Percentiles rank a stretch among this genome's conserved stretches.
Evolutionary conservation across 1,140 invertebrate genomes (phyloP).

Genomic region (Ceratitis capitata): DNA sequence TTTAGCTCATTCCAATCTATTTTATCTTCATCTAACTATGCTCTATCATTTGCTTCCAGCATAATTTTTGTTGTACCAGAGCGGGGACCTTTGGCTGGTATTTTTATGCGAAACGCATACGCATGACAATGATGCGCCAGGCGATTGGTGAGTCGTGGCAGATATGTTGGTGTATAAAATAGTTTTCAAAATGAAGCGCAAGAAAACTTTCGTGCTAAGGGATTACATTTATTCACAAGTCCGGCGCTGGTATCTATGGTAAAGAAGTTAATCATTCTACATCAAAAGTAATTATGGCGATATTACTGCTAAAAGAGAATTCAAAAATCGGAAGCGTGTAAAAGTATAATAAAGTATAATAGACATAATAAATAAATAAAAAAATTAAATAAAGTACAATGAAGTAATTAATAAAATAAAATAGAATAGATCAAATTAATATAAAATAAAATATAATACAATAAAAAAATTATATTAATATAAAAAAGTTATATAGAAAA

Average conservation of each 20-base stretch:
- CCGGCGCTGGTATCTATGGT: too few relatives aligned
- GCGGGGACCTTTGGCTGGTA: not conserved
- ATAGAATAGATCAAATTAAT: too few relatives aligned
- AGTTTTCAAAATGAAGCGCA: not conserved
- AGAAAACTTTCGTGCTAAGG: not conserved
- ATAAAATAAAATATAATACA: too few relatives aligned
- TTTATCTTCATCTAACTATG: slow-evolving; percentile 15
- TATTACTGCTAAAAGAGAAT: too few relatives aligned
- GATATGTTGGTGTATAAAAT: not conserved
- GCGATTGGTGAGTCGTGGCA: not conserved
- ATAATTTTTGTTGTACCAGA: not conserved
- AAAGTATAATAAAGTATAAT: too few relatives aligned
- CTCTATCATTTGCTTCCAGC: not conserved
- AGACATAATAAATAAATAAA: too few relatives aligned
- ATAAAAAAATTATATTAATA: too few relatives aligned
- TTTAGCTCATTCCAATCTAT: not conserved
- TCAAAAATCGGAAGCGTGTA: too few relatives aligned
- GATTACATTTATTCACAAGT: not conserved
- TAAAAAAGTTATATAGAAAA: too few relatives aligned
- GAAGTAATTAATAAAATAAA: too few relatives aligned
- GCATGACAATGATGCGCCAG: not conserved
- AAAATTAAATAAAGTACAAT: too few relatives aligned
- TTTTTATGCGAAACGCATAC: not conserved
- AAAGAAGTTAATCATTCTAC: not conserved
- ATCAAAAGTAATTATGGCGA: not conserved